Evolutionary conservation across 1,140 invertebrate genomes (phyloP).

Genomic region (Drosophila bocqueti): DNA sequence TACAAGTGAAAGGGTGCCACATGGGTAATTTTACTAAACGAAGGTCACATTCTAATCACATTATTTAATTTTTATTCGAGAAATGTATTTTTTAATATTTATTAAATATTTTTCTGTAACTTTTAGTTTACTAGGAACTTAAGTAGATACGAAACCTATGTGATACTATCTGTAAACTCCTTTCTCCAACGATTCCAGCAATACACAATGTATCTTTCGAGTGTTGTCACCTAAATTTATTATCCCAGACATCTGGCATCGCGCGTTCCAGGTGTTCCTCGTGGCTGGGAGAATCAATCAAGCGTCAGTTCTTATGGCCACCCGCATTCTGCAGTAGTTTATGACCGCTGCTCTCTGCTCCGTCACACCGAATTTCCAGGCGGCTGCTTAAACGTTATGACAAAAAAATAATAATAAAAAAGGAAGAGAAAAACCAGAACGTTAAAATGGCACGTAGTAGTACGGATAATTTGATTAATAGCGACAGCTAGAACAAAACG

Average conservation of each 20-base stretch:
- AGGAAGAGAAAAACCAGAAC: neutral
- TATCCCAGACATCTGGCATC: conserved; percentile 29
- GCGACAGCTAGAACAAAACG: conserved; percentile 42
- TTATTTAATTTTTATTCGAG: neutral
- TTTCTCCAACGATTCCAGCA: neutral
- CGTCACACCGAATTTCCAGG: conserved; percentile 27
- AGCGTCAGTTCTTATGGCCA: conserved; percentile 16
- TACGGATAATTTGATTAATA: conserved; percentile 68
- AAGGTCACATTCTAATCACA: neutral
- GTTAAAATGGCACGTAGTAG: conserved; percentile 36
- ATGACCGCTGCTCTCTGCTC: conserved; percentile 7
- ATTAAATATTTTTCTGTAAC: too few relatives aligned
- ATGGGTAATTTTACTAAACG: neutral
- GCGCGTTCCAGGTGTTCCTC: conserved; percentile 31
- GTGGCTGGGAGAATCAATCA: conserved; percentile 56
- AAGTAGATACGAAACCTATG: neutral
- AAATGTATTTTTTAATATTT: too few relatives aligned
- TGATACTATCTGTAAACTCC: neutral
- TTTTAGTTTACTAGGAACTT: neutral
- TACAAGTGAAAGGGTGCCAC: neutral
- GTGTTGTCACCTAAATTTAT: conserved; percentile 15
- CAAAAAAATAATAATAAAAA: conserved; percentile 22
- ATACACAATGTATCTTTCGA: neutral
- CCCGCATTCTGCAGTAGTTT: conserved; percentile 52
- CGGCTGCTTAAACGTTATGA: conserved; percentile 24